Conservation (phyloP, 1,140 invertebrate species). For the Pygmarrhopalites habei region DNA sequence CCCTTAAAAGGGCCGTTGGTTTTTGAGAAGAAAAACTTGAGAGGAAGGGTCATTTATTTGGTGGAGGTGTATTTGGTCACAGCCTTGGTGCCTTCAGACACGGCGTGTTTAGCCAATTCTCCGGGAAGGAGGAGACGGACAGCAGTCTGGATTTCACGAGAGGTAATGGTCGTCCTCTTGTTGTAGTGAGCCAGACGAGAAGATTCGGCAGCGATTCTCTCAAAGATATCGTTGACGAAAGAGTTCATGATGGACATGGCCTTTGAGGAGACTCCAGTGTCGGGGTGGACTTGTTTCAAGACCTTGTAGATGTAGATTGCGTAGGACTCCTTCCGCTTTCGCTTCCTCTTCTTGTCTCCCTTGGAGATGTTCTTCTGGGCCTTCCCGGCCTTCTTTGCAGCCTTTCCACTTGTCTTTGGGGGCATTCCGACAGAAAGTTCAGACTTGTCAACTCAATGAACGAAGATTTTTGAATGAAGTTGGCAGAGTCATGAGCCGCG, state of each 20-base stretch:
- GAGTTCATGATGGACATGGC: conserved; percentile 56
- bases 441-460: too few species aligned
- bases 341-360: conserved; percentile 17
- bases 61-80: conserved; percentile 47
- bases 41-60: background rate
- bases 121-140: conserved; percentile 55
- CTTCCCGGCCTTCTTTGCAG: conserved; percentile 36
- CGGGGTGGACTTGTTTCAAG: conserved; percentile 62
- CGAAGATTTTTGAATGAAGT: conserved; percentile 47
- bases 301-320: conserved; percentile 65
- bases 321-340: conserved; percentile 59
- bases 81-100: conserved; percentile 50
- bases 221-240: conserved; percentile 61
- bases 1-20: conserved; percentile 44
- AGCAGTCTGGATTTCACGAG: conserved; percentile 54
- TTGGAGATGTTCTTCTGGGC: conserved; percentile 40
- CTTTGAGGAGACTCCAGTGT: conserved; percentile 57
- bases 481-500: conserved; percentile 43
- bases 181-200: conserved; percentile 63
- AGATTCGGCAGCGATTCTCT: conserved; percentile 58
- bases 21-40: background rate
- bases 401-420: conserved; percentile 7
- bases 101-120: conserved; percentile 53
- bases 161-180: background rate
- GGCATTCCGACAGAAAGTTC: background rate